Conservation (phyloP, 2,113 vertebrate genomes). For the Heterochromis multidens region DNA sequence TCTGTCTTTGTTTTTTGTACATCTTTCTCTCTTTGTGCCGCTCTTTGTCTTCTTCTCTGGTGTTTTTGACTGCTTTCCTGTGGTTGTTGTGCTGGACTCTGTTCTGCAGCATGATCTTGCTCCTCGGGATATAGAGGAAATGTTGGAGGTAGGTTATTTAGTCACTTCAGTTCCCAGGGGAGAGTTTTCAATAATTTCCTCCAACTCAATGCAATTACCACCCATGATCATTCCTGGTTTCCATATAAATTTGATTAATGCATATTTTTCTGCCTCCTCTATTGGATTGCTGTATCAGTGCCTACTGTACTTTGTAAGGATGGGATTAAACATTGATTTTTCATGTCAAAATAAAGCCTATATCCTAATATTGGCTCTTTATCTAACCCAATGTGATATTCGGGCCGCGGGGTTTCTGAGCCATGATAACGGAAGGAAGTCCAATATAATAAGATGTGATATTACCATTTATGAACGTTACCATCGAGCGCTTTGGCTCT, state of each 20-base stretch:
- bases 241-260: slow-evolving; percentile 43
- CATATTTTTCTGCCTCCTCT: slow-evolving; percentile 16
- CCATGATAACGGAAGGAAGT: slow-evolving; percentile 58
- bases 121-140: slow-evolving; percentile 76
- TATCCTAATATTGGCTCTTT: slow-evolving; percentile 42
- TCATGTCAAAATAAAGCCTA: slow-evolving; percentile 26
- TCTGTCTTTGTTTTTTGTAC: slow-evolving; percentile 18
- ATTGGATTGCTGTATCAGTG: slow-evolving; percentile 37
- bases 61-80: slow-evolving; percentile 58
- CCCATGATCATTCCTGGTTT: slow-evolving; percentile 23
- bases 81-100: slow-evolving; percentile 61
- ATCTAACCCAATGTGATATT: slow-evolving; percentile 57
- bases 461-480: slow-evolving; percentile 73
- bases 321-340: slow-evolving; percentile 51
- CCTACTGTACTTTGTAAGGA: slow-evolving; percentile 25
- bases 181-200: slow-evolving; percentile 40
- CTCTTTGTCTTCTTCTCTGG: slow-evolving; percentile 44
- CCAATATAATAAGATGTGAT: slow-evolving; percentile 64
- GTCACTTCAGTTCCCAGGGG: slow-evolving; percentile 29
- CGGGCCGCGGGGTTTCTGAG: slow-evolving; percentile 28
- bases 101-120: slow-evolving; percentile 70
- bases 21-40: slow-evolving; percentile 15
- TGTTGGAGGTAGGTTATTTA: slow-evolving; percentile 77
- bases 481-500: slow-evolving; percentile 46
- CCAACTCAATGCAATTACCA: slow-evolving; percentile 28